These are phyloP conservation scores for Rallus limicola DNA, from an alignment of 2,113 vertebrate species.

Conservation along the genomic window DNA sequence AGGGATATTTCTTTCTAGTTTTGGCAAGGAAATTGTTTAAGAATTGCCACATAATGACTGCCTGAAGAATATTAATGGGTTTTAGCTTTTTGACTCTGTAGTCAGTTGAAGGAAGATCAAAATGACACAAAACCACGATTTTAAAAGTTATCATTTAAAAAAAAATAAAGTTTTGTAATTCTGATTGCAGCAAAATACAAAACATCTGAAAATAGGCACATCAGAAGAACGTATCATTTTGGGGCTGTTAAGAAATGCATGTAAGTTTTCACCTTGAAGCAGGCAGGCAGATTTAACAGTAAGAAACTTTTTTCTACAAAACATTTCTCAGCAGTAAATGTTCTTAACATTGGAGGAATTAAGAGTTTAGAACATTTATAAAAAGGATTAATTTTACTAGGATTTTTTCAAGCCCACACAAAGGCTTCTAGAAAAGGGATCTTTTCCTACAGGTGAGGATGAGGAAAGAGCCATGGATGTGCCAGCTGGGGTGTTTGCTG, in stretches of 20 bases:
- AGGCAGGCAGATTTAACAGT: neutral
- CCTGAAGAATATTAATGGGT: neutral
- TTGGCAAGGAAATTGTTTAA: slow-evolving; percentile 42
- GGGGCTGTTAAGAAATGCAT: neutral
- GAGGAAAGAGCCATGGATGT: neutral
- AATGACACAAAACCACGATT: neutral
- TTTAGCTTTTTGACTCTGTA: neutral
- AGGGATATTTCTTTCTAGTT: slow-evolving; percentile 4
- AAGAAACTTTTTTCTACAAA: neutral
- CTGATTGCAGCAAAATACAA: neutral
- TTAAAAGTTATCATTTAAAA: neutral
- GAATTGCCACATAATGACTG: neutral
- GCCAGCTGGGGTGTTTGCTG: neutral
- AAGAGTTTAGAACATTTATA: neutral
- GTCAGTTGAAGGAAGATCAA: neutral
- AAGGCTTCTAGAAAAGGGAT: neutral
- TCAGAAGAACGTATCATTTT: neutral
- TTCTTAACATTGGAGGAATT: slow-evolving; percentile 12
- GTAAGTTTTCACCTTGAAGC: slow-evolving; percentile 19
- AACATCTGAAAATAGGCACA: neutral
- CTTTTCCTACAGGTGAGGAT: neutral
- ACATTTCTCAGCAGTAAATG: neutral
- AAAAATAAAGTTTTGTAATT: neutral
- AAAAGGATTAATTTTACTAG: slow-evolving; percentile 14
- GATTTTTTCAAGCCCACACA: neutral